Percentiles rank a stretch among this genome's conserved stretches.
Evolutionary conservation across 2,888 invertebrate species (phyloP).

Genomic region (Stenurella melanura): DNA sequence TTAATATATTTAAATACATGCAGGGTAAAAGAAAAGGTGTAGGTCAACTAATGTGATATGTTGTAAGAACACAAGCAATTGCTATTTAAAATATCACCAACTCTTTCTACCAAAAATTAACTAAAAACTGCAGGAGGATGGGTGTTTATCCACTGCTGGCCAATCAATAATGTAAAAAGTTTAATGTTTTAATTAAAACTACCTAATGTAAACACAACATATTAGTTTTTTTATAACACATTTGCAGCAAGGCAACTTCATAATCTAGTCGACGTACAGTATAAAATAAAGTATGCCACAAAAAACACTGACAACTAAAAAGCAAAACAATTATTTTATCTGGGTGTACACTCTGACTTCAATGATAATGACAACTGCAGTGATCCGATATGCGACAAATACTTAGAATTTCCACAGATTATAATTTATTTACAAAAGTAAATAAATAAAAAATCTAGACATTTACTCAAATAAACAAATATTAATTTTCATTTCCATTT

Average conservation of each 20-base stretch:
- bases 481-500: too few species aligned
- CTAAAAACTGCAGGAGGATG: constrained; percentile 65
- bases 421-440: too few species aligned
- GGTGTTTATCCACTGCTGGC: constrained; percentile 70
- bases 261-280: constrained; percentile 63
- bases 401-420: too few species aligned
- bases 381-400: neutral
- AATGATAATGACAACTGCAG: constrained; percentile 41
- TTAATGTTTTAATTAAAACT: constrained; percentile 52
- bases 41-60: constrained; percentile 45
- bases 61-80: constrained; percentile 64
- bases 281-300: constrained; percentile 66
- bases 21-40: constrained; percentile 55
- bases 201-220: constrained; percentile 52
- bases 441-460: too few species aligned
- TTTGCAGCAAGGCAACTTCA: constrained; percentile 66
- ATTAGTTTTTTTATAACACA: constrained; percentile 56
- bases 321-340: constrained; percentile 59
- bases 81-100: constrained; percentile 72
- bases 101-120: constrained; percentile 63
- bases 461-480: too few species aligned
- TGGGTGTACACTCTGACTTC: constrained; percentile 57
- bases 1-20: constrained; percentile 60
- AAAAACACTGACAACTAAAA: constrained; percentile 72
- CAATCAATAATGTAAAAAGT: constrained; percentile 59